phyloP scores from a whole-genome alignment of 2,113 vertebrate genomes.

The Daboia siamensis region DNA sequence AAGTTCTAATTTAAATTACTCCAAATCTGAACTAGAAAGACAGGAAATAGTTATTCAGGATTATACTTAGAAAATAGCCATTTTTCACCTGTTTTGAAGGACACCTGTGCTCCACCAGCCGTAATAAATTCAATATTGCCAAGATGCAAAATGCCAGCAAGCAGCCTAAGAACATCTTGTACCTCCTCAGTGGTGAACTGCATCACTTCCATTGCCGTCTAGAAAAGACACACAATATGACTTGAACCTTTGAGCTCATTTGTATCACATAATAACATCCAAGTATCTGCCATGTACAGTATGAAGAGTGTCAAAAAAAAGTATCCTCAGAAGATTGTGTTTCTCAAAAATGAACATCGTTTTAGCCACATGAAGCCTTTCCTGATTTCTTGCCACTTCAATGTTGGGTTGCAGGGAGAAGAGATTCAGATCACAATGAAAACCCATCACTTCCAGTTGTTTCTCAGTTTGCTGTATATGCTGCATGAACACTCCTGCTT shows the following conservation, averaged over 20 bases:
- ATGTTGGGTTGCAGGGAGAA: neutral
- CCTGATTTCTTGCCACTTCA: neutral
- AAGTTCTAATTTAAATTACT: neutral
- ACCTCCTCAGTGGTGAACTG: conserved; percentile 89
- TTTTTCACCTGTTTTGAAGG: conserved; percentile 87
- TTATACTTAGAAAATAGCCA: neutral
- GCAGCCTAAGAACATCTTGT: conserved; percentile 82
- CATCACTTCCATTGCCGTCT: conserved; percentile 93
- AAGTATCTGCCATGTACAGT: neutral
- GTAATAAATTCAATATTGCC: conserved; percentile 95
- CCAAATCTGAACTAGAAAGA: neutral
- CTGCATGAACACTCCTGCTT: no score
- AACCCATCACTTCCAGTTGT: neutral
- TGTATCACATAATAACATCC: neutral
- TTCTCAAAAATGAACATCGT: neutral
- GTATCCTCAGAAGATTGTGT: neutral
- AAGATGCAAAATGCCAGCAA: conserved; percentile 87
- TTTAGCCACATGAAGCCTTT: neutral
- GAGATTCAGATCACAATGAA: neutral
- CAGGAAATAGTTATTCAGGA: neutral
- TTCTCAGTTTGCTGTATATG: neutral
- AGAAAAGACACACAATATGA: conserved; percentile 9
- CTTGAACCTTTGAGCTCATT: neutral
- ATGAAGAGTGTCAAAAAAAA: neutral
- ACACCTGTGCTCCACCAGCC: conserved; percentile 92